A percentile compares a stretch with the other conserved stretches of the same genome.
phyloP scores from a whole-genome alignment of 2,113 vertebrate species.

The Ceyx margarethae region DNA sequence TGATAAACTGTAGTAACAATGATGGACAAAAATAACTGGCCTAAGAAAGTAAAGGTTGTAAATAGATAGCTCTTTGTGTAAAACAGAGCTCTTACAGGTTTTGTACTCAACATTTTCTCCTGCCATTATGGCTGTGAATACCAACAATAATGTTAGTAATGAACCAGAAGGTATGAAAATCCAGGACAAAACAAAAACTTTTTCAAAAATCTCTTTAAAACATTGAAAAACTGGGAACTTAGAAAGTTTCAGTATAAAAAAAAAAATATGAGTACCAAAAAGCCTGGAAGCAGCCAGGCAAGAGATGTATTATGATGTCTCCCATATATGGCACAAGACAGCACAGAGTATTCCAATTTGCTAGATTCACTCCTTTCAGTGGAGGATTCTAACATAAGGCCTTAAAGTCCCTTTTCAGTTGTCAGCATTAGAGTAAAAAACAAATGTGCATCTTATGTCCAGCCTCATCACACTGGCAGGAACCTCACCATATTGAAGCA shows the following conservation, averaged over 20 bases:
- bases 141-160: neutral
- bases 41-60: neutral
- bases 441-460: neutral
- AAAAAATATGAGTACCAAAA: neutral
- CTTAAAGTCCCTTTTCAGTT: neutral
- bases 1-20: neutral
- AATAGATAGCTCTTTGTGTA: neutral
- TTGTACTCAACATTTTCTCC: neutral
- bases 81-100: neutral
- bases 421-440: neutral
- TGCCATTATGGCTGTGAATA: neutral
- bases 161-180: neutral
- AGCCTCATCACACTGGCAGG: neutral
- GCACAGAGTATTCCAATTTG: neutral
- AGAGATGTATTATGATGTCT: accelerated
- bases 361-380: neutral
- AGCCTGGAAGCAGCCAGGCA: neutral
- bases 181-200: neutral
- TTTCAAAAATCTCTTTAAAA: neutral
- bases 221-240: neutral
- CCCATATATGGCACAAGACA: accelerated
- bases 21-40: neutral
- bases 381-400: neutral
- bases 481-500: neutral
- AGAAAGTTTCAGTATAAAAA: neutral